Evolutionary conservation across 2,797 vertebrate species (phyloP), one percentile per base, ranked within the genome.

Genomic region (Lepilemur ruficaudatus): DNA sequence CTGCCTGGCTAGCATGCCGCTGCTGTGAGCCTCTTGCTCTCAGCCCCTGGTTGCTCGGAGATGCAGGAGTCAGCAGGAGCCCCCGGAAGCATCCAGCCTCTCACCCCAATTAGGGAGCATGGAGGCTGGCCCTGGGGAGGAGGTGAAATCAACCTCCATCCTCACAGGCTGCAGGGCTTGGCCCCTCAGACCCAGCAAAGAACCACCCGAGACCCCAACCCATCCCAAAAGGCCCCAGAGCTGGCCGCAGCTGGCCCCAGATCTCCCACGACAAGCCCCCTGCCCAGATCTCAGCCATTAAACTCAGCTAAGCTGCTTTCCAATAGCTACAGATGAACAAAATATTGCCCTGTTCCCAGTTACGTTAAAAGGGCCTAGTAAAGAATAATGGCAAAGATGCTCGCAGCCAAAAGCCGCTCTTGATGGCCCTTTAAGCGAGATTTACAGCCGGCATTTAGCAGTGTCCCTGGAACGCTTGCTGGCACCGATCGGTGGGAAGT

Each of bases 371-470:
- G 97, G 97, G 69, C 89, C 98, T 90, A 96, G 97, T 98, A 98
- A 98, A 98, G 98, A 98, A 97, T 98, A 98, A 98, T 97, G 97
- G 98, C 97, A 96, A 96, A 98, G 97, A 98, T 96, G 95, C 96
- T 98, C 86, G 35, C 96, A 96, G 98, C 98, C 98, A 98, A 98
- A 98, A 98, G 97, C 98, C 96, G 97, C 97, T 96, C 98, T 97
- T 98, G 97, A 97, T 59, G 79, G 98, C 97, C 97, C 97, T 98
- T 98, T 98, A 98, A 98, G 98, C 94, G 82, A 98, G 98, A 98
- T 98, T 98, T 98, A 98, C 97, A 96, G 96, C 97, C 96, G 92
- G 97, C 98, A 98, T 98, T 98, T 98, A 98, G 97, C 98, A 97
- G 91, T 93, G 98, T 98, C 98, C 98, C 98, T 98, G 98, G 98